These are phyloP conservation scores for Herpetotheres cachinnans DNA, from an alignment of 2,113 vertebrate genomes.

Conservation along the genomic window DNA sequence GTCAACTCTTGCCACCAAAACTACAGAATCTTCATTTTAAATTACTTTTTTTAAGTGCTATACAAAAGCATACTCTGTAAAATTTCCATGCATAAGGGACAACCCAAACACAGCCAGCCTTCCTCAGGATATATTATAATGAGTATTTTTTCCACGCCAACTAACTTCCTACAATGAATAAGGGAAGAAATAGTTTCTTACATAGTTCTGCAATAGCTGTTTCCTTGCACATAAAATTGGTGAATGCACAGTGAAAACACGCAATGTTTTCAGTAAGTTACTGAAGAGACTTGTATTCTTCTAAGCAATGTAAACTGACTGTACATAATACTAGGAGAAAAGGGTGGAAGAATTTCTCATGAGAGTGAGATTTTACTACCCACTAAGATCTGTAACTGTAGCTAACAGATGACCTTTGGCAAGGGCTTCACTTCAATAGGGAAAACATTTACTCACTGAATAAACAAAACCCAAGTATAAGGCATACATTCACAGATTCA, in stretches of 20 bases:
- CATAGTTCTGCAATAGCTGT: neutral
- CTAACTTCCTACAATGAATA: neutral
- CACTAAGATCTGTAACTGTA: neutral
- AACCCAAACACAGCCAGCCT: neutral
- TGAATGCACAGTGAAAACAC: neutral
- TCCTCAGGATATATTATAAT: neutral
- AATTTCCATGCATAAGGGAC: neutral
- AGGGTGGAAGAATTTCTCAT: neutral
- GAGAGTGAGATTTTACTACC: neutral
- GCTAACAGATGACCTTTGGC: slow-evolving; percentile 34
- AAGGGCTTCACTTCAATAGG: neutral
- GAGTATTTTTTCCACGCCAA: neutral
- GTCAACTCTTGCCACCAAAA: neutral
- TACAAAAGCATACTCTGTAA: fast-evolving
- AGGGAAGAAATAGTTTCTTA: neutral
- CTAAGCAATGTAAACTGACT: neutral
- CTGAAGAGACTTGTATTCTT: neutral
- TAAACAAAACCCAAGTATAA: slow-evolving; percentile 29
- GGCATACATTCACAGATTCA: neutral
- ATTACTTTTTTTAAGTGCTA: neutral
- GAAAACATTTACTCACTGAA: slow-evolving; percentile 38
- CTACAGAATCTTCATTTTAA: neutral
- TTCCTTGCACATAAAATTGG: neutral
- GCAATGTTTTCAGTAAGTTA: neutral
- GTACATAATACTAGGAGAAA: neutral